A percentile compares a stretch with the other conserved stretches of the same genome.
These are phyloP conservation scores for Tipula vernalis DNA, from an alignment of 2,888 invertebrate genomes.

Conservation along the genomic window DNA sequence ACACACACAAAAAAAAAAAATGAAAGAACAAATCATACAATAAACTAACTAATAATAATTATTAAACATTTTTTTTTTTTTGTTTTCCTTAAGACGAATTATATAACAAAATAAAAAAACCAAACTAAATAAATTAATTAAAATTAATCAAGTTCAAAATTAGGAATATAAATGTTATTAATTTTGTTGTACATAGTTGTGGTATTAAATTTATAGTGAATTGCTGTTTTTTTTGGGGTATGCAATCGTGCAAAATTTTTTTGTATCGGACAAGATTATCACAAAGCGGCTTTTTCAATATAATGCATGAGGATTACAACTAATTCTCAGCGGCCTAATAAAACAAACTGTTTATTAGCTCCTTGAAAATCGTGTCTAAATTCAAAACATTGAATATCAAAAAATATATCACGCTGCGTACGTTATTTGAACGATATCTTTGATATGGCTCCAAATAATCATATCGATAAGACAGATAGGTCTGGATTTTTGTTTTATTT, in stretches of 20 bases:
- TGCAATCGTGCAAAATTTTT: neutral
- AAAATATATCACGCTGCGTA: neutral
- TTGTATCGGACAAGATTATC: too few species aligned
- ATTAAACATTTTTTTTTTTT: neutral
- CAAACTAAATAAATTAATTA: neutral
- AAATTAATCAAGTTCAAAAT: slow-evolving; percentile 4
- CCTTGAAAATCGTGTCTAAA: neutral
- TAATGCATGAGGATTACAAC: too few species aligned
- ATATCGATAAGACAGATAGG: neutral
- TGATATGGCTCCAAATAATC: neutral
- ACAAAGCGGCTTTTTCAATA: too few species aligned
- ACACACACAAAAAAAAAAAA: neutral
- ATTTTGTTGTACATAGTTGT: neutral
- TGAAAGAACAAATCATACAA: neutral
- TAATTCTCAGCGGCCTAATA: neutral
- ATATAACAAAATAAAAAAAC: neutral
- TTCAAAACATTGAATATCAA: neutral
- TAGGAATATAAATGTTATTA: neutral
- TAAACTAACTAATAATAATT: neutral
- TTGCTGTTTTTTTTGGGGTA: neutral
- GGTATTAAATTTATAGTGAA: neutral
- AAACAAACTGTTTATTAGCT: neutral
- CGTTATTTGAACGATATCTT: neutral
- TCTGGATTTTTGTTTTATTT: neutral
- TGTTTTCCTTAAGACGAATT: neutral